These are phyloP conservation scores for Pantala flavescens DNA, from an alignment of 1,140 invertebrate genomes.

Conservation along the genomic window DNA sequence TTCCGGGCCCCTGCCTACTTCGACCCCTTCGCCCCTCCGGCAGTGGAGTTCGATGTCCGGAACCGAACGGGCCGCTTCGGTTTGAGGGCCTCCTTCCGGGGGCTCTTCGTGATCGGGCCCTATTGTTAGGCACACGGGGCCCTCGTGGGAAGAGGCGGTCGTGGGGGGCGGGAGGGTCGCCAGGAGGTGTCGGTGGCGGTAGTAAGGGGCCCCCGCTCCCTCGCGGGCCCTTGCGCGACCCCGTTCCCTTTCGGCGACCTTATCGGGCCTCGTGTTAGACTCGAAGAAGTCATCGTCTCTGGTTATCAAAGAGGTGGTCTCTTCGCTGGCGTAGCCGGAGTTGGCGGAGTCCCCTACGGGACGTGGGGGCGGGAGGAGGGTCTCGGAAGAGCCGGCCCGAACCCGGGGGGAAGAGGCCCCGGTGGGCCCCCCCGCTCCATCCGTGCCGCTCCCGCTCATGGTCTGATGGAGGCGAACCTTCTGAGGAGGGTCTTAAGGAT, in stretches of 20 bases:
- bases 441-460: not conserved
- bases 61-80: constrained; percentile 60
- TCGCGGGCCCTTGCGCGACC: not conserved
- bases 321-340: constrained; percentile 16
- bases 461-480: not conserved
- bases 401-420: not conserved
- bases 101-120: constrained; percentile 22
- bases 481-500: too few relatives aligned
- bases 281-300: not conserved
- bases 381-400: constrained; percentile 9
- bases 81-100: constrained; percentile 19
- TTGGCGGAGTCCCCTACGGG: not conserved
- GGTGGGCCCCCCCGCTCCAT: not conserved
- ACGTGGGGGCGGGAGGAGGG: not conserved
- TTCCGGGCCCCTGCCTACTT: not conserved
- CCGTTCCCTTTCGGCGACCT: not conserved
- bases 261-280: constrained; percentile 19
- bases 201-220: not conserved
- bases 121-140: constrained; percentile 16
- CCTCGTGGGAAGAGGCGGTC: constrained; percentile 13
- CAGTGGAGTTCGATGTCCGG: constrained; percentile 82
- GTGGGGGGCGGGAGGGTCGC: not conserved
- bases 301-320: not conserved
- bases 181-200: not conserved
- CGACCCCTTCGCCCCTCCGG: constrained; percentile 34